These are phyloP conservation scores for Lepus timidus DNA, from an alignment of 2,113 vertebrate species.

Conservation along the genomic window DNA sequence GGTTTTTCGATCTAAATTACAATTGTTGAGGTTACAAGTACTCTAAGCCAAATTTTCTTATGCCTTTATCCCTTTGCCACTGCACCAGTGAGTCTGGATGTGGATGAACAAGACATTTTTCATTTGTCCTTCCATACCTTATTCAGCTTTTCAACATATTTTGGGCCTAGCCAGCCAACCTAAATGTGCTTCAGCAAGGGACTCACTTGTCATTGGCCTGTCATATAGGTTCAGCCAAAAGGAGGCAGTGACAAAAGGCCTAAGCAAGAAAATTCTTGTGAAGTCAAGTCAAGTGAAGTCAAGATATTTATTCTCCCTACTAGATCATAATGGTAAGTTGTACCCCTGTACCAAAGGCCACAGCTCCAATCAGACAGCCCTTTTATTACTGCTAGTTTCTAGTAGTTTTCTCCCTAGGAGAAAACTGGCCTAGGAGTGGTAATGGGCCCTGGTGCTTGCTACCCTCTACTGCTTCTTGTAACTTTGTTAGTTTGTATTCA, in stretches of 20 bases:
- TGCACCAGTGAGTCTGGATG: neutral
- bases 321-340: neutral
- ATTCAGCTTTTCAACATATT: neutral
- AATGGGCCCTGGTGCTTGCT: neutral
- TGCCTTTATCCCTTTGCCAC: neutral
- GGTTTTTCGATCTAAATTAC: neutral
- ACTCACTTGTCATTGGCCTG: neutral
- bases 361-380: neutral
- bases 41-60: neutral
- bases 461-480: neutral
- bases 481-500: neutral
- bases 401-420: neutral
- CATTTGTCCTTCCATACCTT: neutral
- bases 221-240: neutral
- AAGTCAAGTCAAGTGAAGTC: neutral
- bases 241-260: neutral
- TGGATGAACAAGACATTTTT: neutral
- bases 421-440: too few species aligned
- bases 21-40: neutral
- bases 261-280: neutral
- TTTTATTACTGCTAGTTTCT: neutral
- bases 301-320: neutral
- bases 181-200: neutral
- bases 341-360: neutral
- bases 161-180: neutral